phyloP scores from a whole-genome alignment of 2,888 invertebrate genomes.

The Trichogramma evanescens region DNA sequence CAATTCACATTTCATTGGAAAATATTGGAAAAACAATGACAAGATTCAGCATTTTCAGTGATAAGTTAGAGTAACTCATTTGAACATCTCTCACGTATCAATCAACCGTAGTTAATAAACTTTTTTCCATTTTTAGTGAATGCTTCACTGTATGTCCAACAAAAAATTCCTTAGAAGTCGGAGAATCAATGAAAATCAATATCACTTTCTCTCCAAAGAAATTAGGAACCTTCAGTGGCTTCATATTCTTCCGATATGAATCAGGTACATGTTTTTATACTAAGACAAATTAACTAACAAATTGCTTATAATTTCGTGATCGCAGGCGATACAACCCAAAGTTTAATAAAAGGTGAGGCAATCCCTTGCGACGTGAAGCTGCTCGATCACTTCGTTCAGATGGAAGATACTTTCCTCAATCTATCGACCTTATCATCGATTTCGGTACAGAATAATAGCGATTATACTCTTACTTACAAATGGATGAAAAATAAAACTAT shows the following conservation, averaged over 20 bases:
- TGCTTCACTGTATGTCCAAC: slow-evolving; percentile 53
- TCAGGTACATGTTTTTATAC: slow-evolving; percentile 32
- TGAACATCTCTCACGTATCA: neutral
- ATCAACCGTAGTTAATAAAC: neutral
- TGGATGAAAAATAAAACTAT: slow-evolving; percentile 53
- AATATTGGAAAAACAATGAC: slow-evolving; percentile 53
- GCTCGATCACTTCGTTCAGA: slow-evolving; percentile 50
- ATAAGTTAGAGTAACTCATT: slow-evolving; percentile 36
- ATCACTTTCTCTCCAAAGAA: slow-evolving; percentile 51
- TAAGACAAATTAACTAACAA: neutral
- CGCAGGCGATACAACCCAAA: slow-evolving; percentile 10
- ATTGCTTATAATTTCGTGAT: neutral
- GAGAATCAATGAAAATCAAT: slow-evolving; percentile 50
- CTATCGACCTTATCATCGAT: slow-evolving; percentile 51
- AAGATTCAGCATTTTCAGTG: slow-evolving; percentile 47
- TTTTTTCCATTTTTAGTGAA: slow-evolving; percentile 23
- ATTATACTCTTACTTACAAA: slow-evolving; percentile 51
- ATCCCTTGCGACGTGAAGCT: slow-evolving; percentile 50
- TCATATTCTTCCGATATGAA: slow-evolving; percentile 43
- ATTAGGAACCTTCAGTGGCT: slow-evolving; percentile 46
- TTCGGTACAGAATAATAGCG: slow-evolving; percentile 53
- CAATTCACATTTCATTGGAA: slow-evolving; percentile 50
- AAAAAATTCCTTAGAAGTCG: slow-evolving; percentile 50
- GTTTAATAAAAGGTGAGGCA: slow-evolving; percentile 31
- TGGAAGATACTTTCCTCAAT: slow-evolving; percentile 56